Base-by-base conservation (phyloP, 2,113 vertebrate species). In the Notothenia coriiceps region DNA sequence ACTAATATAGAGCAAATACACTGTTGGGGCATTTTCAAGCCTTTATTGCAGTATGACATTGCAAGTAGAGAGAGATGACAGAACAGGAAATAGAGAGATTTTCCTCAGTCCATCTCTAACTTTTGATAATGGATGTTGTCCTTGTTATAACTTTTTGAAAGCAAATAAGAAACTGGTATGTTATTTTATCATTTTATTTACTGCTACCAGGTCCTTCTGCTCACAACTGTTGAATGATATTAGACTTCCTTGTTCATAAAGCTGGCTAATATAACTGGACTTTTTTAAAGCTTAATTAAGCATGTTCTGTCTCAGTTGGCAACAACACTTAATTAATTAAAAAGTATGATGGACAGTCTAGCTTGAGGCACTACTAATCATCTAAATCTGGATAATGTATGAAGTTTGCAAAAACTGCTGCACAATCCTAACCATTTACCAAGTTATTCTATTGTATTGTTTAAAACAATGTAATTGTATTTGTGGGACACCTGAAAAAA, bases 1-100 rank as follows among this genome's bases (percentile, higher is more conserved):
- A 61, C 55, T 77, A 74, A 79, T 68, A 46, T 49, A 33, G 72
- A 51, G 46, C 59, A 65, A 54, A 52, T 12, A 69, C 29, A 29
- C 18, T 33, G 10, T 51, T 40, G 35, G 35, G 35, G 35, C 29
- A 59, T 35, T 35, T 60, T 40, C 10, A 35, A 60, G 15, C 22
- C 47, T 51, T 51, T n/a, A 33, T 17, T 17, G 4, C 5, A 47
- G 10, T 17, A 22, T 22, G 22, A 22, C 22, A 22, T 22, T 22
- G 22, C 22, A 1, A 17, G 18, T 8, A 46, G 13, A 44, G n/a
- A 54, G n/a, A 35, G 15, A 1, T 10, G 22, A 40, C 6, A 40
- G 61, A 8, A 29, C 29, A 40, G 7, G 35, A 20, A 2, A 63
- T 12, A 52, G 15, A 44, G n/a, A 64, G 17, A 25, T 11, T 14